These are phyloP conservation scores for Spisula subtruncata DNA, from an alignment of 2,888 invertebrate species.

Conservation along the genomic window DNA sequence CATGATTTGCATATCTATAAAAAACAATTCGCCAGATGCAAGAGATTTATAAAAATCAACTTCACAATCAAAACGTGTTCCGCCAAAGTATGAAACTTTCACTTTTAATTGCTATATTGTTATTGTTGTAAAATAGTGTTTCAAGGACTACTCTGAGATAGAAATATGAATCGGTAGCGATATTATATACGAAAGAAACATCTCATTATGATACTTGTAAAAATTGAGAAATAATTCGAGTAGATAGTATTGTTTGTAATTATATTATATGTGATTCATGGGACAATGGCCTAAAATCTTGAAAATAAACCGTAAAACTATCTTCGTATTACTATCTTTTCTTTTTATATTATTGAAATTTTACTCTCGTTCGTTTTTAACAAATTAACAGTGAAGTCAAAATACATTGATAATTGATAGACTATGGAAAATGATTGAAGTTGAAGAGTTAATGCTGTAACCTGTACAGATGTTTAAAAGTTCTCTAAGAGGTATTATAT, in stretches of 20 bases:
- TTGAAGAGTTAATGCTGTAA: not conserved
- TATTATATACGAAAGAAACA: not conserved
- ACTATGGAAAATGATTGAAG: too few relatives aligned
- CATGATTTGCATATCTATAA: not conserved
- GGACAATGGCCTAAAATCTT: too few relatives aligned
- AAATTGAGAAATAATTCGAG: not conserved
- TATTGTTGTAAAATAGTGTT: not conserved
- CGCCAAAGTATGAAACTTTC: not conserved
- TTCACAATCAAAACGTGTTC: not conserved
- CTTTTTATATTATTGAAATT: not conserved
- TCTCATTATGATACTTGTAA: not conserved
- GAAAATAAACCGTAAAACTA: too few relatives aligned
- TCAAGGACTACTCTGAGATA: not conserved
- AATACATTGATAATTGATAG: not conserved
- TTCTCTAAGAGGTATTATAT: conserved; percentile 23
- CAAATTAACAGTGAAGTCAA: not conserved
- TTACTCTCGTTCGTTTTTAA: not conserved
- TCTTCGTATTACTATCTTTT: conserved; percentile 14
- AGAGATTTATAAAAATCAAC: not conserved
- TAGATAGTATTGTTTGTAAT: too few relatives aligned
- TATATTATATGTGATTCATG: too few relatives aligned
- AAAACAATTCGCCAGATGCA: not conserved
- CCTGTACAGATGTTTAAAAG: conserved; percentile 21
- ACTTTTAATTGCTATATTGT: not conserved
- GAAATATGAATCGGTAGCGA: not conserved